These are phyloP conservation scores for Etheostoma cragini DNA, from an alignment of 2,113 vertebrate genomes.

Conservation along the genomic window DNA sequence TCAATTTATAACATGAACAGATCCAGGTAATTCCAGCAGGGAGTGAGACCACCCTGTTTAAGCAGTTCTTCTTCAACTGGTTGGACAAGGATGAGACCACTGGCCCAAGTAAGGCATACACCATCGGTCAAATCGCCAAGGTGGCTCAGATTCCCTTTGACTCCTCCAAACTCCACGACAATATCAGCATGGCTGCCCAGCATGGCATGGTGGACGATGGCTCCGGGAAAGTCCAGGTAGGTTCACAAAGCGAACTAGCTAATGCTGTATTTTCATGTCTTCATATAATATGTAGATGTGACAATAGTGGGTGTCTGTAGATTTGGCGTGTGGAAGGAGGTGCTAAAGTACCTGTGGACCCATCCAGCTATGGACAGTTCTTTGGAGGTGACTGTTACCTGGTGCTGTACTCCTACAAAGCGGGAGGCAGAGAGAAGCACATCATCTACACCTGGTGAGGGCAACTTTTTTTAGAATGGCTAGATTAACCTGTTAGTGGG, in stretches of 20 bases:
- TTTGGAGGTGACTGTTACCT: slow-evolving; percentile 86
- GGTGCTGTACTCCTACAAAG: slow-evolving; percentile 80
- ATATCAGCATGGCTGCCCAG: slow-evolving; percentile 82
- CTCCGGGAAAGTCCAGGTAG: slow-evolving; percentile 81
- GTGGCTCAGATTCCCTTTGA: slow-evolving; percentile 82
- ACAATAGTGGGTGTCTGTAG: slow-evolving; percentile 58
- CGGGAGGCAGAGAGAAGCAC: slow-evolving; percentile 60
- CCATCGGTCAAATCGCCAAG: slow-evolving; percentile 69
- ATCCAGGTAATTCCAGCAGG: slow-evolving; percentile 78
- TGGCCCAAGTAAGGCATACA: slow-evolving; percentile 68
- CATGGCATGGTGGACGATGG: slow-evolving; percentile 85
- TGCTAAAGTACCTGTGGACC: slow-evolving; percentile 70
- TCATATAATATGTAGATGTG: neutral
- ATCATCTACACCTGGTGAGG: slow-evolving; percentile 86
- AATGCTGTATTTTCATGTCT: neutral
- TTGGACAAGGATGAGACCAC: slow-evolving; percentile 78
- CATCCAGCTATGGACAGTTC: slow-evolving; percentile 79
- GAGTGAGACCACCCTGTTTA: slow-evolving; percentile 80
- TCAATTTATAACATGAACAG: slow-evolving; percentile 55
- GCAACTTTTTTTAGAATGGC: neutral
- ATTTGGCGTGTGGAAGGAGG: slow-evolving; percentile 83
- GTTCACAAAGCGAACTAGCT: neutral
- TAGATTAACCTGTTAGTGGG: neutral
- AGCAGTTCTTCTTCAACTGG: slow-evolving; percentile 85
- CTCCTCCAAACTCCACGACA: slow-evolving; percentile 73